Evolutionary conservation across 2,888 invertebrate species (phyloP).

Genomic region (Chymomyza amoena): DNA sequence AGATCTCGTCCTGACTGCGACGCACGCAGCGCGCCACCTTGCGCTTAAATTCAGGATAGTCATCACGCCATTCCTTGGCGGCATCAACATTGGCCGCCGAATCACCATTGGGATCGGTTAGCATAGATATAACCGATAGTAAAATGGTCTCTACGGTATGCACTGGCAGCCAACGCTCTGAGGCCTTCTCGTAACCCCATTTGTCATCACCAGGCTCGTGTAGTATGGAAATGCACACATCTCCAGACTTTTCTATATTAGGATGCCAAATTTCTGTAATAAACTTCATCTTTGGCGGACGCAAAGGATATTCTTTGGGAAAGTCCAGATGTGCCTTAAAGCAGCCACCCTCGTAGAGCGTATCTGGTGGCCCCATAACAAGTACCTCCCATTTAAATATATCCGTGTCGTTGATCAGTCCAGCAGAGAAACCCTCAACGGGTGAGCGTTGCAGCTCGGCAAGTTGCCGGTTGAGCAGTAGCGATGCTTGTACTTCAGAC

Average conservation of each 20-base stretch:
- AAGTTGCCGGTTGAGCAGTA: constrained; percentile 95
- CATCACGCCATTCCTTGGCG: constrained; percentile 99
- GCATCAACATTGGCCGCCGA: constrained; percentile 99
- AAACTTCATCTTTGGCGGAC: constrained; percentile 99
- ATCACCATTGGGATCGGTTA: constrained; percentile 99
- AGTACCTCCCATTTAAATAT: constrained; percentile 99
- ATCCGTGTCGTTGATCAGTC: constrained; percentile 98
- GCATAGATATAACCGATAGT: constrained; percentile 99
- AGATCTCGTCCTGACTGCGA: constrained; percentile 96
- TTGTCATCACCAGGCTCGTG: constrained; percentile 99
- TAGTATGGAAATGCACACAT: constrained; percentile 98
- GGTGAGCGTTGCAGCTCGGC: constrained; percentile 98
- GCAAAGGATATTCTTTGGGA: constrained; percentile 98
- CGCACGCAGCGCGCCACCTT: constrained; percentile 98
- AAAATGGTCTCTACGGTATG: constrained; percentile 99
- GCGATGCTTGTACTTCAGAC: constrained; percentile 96
- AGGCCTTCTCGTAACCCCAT: constrained; percentile 98
- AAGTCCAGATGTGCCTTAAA: constrained; percentile 99
- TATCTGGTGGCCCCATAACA: constrained; percentile 99
- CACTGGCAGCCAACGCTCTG: constrained; percentile 98
- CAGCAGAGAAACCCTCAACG: constrained; percentile 99
- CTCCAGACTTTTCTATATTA: constrained; percentile 83
- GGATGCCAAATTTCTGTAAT: constrained; percentile 99
- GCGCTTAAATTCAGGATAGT: constrained; percentile 97
- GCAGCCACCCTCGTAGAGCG: constrained; percentile 98